Base-by-base conservation (phyloP, 2,797 vertebrate genomes). In the Lepus oiostolus region DNA sequence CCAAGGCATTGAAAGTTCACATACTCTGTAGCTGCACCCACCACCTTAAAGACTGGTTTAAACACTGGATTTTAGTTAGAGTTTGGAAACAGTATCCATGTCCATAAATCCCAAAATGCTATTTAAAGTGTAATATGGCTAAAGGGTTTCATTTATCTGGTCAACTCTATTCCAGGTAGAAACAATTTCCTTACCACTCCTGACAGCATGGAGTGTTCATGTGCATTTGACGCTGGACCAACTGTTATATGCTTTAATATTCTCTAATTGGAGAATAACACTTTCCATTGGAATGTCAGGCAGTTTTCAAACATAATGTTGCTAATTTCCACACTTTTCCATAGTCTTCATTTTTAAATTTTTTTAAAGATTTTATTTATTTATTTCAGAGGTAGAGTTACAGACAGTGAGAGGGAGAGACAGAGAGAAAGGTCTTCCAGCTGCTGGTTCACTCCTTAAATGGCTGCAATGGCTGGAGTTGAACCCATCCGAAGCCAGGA, bases 81-180 rank as follows among this genome's bases (percentile, higher is more conserved):
- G 32, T 70, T 94, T 80, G 70, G 52, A 97, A 97, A 94, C 7
- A 60, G 26, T 3, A 91, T 82, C 94, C 95, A 17, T 96, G n/a
- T n/a, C n/a, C n/a, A n/a, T 96, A 60, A 97, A 85, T 47, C 96
- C 96, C 87, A 91, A 97, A 98, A 95, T 26, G 58, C 30, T 84
- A 62, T 91, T 96, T 96, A 96, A 95, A 96, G 75, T 85, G 90
- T 47, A 95, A 96, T 95, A 35, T 87, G 16, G 68, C 95, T 95
- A 94, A 89, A 96, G 72, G 68, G 97, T 95, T 87, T 96, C 6
- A 38, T 97, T 97, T 96, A 97, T 95, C 90, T 96, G 7, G 95
- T 96, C 91, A 96, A n/a, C 35, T 96, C 82, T 87, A 92, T 32
- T 5, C 86, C 77, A 97, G 91, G 90, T 85, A 96, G 91, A 92